Base-by-base conservation (phyloP, 2,113 vertebrate species). In the Solenodon paradoxus region DNA sequence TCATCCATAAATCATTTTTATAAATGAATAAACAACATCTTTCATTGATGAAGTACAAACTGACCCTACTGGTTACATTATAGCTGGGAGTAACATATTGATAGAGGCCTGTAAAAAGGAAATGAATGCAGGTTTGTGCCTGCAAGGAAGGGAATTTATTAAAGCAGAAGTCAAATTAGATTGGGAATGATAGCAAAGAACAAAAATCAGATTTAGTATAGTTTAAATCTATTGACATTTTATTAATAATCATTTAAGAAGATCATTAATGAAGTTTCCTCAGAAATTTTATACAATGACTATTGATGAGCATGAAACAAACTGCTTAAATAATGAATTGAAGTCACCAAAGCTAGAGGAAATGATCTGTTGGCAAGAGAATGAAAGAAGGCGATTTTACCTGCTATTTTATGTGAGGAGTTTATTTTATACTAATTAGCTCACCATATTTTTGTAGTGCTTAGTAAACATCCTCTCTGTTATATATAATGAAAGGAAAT, bases 1-100 rank as follows among this genome's bases (percentile, higher is more conserved):
- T 97, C 84, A 68, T 72, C 61, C 96, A 94, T 96, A 96, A 97
- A 96, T 95, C 95, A 94, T 92, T n/a, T 94, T 95, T 81, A 96
- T 45, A 30, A 94, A 97, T 95, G 64, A 97, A 95, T 97, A 95
- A 97, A 95, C 2, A 64, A 75, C 71, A 92, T 91, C 96, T 97
- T 98, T 98, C 96, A 96, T 40, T 32, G 3, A 94, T 71, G 90
- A 90, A 93, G 63, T 66, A 47, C 72, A 61, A 95, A 78, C 93
- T 95, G 55, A 66, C 90, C 83, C 61, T 15, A 38, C 9, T 12
- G 22, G 61, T n/a, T 82, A 80, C 72, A 94, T 64, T 92, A 53
- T 77, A 95, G 78, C 93, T 92, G 91, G 94, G 96, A 97, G 88
- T 84, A 96, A 79, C 59, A 81, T 88, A 86, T 71, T 90, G 71